Conservation (phyloP, 2,888 invertebrate genomes). For the Hermodice carunculata region DNA sequence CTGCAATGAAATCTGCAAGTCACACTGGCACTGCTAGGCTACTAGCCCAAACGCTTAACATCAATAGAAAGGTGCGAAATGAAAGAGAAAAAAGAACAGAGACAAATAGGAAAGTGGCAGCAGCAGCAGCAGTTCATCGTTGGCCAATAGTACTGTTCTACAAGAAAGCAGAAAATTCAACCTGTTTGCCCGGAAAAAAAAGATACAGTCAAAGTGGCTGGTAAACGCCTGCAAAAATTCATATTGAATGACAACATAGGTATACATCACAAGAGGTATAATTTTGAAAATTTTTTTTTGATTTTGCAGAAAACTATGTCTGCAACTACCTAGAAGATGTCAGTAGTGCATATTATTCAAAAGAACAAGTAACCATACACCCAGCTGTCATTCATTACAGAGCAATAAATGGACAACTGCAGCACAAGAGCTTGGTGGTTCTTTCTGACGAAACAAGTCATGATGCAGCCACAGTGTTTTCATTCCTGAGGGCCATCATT, state of each 20-base stretch:
- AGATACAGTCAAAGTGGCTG: background rate
- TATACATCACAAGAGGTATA: background rate
- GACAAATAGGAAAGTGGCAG: too few relatives aligned
- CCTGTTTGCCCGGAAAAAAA: background rate
- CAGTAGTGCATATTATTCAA: background rate
- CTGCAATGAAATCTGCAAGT: background rate
- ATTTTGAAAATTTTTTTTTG: background rate
- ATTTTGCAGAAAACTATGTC: background rate
- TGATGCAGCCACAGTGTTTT: background rate
- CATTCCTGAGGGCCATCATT: background rate
- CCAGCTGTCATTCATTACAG: background rate
- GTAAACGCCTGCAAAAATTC: background rate
- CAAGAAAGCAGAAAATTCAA: background rate
- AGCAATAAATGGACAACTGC: background rate
- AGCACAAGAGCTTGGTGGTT: background rate
- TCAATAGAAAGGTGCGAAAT: background rate
- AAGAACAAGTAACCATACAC: background rate
- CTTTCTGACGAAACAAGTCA: background rate
- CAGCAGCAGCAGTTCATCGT: background rate
- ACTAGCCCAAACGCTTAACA: background rate
- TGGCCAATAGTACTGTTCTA: background rate
- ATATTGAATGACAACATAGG: background rate
- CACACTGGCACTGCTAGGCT: background rate
- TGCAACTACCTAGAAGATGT: background rate
- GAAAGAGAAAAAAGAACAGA: background rate